phyloP scores from a whole-genome alignment of 2,113 vertebrate species.

The Xiphorhynchus elegans region DNA sequence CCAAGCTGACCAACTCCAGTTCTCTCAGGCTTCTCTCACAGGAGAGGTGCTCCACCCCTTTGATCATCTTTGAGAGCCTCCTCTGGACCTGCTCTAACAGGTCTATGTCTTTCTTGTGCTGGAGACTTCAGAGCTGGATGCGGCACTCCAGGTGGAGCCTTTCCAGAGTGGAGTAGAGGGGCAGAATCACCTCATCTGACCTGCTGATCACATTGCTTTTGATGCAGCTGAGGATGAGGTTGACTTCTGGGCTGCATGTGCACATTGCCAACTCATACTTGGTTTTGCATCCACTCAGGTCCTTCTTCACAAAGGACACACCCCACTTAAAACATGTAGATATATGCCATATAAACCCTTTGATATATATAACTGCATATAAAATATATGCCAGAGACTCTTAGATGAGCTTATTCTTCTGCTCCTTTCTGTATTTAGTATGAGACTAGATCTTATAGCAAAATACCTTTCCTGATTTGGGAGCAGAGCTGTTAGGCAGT shows the following conservation, averaged over 20 bases:
- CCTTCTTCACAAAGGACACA: background rate
- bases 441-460: background rate
- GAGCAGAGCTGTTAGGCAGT: accelerated
- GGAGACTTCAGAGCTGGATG: background rate
- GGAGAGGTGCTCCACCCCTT: background rate
- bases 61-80: background rate
- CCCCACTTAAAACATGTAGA: background rate
- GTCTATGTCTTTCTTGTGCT: background rate
- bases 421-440: background rate
- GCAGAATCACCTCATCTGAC: accelerated
- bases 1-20: background rate
- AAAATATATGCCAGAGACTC: background rate
- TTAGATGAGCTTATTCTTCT: background rate
- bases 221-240: background rate
- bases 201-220: accelerated
- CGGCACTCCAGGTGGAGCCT: background rate
- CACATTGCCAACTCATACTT: background rate
- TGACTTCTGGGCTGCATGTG: accelerated
- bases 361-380: background rate
- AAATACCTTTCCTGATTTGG: background rate
- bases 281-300: background rate
- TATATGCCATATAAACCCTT: background rate
- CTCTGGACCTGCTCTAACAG: background rate
- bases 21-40: background rate
- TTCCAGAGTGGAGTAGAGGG: background rate